Base-by-base conservation (phyloP, 2,888 invertebrate genomes). In the Drosophila fulvimacula region DNA sequence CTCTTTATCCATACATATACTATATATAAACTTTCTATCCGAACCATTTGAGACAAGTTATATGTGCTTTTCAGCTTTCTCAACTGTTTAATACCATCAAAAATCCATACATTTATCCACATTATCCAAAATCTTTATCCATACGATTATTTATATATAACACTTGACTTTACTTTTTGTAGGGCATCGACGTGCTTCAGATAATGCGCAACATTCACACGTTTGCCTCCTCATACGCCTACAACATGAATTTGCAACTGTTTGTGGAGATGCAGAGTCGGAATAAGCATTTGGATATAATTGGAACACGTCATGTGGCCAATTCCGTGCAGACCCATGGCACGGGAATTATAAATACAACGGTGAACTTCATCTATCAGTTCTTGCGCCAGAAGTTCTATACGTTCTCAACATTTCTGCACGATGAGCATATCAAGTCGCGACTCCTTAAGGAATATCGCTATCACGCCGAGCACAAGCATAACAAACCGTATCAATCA, bases 251-350 rank as follows among this genome's bases (percentile, higher is more conserved):
- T 91, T 97, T 97, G 87, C 99, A 99, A 93, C 96, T 98, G 69
- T 99, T 99, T 92, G 95, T 99, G 64, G 98, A 99, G 92, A 95
- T 96, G 79, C 95, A 95, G 61, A 98, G 97, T 90, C 96, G 96
- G 82, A 98, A 97, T 92, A 98, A 98, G 90, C 96, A 98, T 93
- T 93, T 99, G 73, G 98, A 98, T 91, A 98, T 98, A 0, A 97
- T 99, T 79, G 97, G 97, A 79, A 98, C 99, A 75, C 94, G 96
- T 6, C 99, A 99, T 91, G 96, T 99, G 67, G 98, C 98, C 0
- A 99, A 99, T 93, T 99, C 99, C 0, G 97, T 99, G 80, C 94
- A 98, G 83, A 98, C 98, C 0, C 99, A 99, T 91, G 99, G 99
- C 34, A 97, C 96, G 10, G 99, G 99, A 9, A 97, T 99, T 70